Conservation (phyloP, 1,140 invertebrate species). For the Zaprionus inermis region DNA sequence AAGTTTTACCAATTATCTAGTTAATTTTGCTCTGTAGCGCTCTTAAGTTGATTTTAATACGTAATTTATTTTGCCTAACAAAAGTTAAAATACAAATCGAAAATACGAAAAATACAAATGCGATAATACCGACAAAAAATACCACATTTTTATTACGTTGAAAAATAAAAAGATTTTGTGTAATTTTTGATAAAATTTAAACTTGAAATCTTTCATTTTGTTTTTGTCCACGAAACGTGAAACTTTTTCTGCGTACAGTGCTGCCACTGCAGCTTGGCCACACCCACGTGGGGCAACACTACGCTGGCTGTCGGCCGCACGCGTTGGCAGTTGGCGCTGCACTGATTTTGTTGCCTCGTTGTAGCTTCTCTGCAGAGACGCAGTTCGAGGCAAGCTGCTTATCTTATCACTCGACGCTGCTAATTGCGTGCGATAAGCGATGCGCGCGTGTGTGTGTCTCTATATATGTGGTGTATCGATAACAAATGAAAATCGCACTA, state of each 20-base stretch:
- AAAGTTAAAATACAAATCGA: conserved; percentile 51
- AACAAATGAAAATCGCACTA: conserved; percentile 22
- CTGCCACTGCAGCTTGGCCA: too few relatives aligned
- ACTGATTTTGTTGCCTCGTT: conserved; percentile 56
- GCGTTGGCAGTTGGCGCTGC: conserved; percentile 35
- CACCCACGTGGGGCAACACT: neutral
- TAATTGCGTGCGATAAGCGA: conserved; percentile 63
- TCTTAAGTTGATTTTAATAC: conserved; percentile 70
- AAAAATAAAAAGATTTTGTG: conserved; percentile 63
- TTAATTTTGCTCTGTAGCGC: conserved; percentile 53
- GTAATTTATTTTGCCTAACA: conserved; percentile 67
- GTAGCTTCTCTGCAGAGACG: too few relatives aligned
- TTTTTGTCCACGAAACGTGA: conserved; percentile 32
- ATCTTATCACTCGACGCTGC: conserved; percentile 48
- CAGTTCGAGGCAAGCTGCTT: conserved; percentile 42
- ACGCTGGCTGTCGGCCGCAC: conserved; percentile 19
- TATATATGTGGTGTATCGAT: conserved; percentile 7
- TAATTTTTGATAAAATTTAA: conserved; percentile 55
- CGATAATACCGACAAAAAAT: conserved; percentile 46
- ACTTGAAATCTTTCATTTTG: conserved; percentile 62
- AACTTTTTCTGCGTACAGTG: too few relatives aligned
- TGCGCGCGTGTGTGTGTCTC: conserved; percentile 5
- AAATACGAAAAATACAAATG: neutral
- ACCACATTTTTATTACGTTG: conserved; percentile 62
- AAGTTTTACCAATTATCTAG: conserved; percentile 68